Evolutionary conservation across 2,888 invertebrate species (phyloP).

Genomic region (Mesorhabditis sp.): DNA sequence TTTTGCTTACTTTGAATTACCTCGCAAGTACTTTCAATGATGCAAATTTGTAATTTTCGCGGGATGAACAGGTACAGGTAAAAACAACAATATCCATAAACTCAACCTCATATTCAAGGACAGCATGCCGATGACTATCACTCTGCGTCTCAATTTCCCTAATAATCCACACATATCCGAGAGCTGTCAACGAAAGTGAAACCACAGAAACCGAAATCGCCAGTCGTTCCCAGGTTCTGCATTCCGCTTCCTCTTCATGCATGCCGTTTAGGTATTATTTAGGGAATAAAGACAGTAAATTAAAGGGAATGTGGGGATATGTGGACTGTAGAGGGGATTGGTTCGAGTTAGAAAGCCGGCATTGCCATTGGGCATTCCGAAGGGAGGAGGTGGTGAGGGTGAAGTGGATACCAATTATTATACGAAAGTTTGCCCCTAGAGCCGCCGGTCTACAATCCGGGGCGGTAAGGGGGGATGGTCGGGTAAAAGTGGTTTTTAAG

Average conservation of each 20-base stretch:
- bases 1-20: too few relatives aligned
- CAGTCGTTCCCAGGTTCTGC: background rate
- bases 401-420: too few relatives aligned
- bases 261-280: background rate
- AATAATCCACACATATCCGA: background rate
- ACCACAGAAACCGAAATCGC: background rate
- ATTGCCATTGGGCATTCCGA: too few relatives aligned
- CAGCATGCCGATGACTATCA: background rate
- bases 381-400: too few relatives aligned
- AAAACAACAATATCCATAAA: too few relatives aligned
- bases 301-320: background rate
- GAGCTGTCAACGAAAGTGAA: background rate
- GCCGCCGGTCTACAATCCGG: too few relatives aligned
- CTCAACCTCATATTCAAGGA: slow-evolving; percentile 3
- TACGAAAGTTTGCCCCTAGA: too few relatives aligned
- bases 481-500: too few relatives aligned
- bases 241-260: background rate
- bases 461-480: too few relatives aligned
- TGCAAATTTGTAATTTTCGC: too few relatives aligned
- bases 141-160: background rate
- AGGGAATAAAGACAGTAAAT: background rate
- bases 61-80: too few relatives aligned
- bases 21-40: too few relatives aligned
- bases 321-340: background rate
- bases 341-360: background rate